These are phyloP conservation scores for Nomada fucata DNA, from an alignment of 2,888 invertebrate species.

Conservation along the genomic window DNA sequence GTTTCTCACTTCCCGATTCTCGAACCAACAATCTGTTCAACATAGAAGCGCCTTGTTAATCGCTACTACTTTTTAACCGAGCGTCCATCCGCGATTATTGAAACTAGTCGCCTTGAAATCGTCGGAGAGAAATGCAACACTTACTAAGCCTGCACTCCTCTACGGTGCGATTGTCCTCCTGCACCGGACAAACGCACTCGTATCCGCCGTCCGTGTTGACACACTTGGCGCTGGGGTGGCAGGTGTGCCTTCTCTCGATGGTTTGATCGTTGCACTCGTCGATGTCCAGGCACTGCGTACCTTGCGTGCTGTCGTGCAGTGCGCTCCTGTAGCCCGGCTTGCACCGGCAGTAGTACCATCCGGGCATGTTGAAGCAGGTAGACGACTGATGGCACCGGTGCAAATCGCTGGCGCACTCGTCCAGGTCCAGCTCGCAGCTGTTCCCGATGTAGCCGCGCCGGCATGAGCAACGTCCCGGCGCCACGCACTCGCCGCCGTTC, in stretches of 20 bases:
- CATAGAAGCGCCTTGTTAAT: neutral
- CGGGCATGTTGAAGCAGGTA: conserved; percentile 94
- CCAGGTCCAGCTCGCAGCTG: conserved; percentile 94
- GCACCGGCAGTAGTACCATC: conserved; percentile 95
- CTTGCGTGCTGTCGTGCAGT: conserved; percentile 85
- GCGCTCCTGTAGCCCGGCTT: conserved; percentile 90
- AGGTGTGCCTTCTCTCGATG: conserved; percentile 87
- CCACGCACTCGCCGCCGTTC: conserved; percentile 92
- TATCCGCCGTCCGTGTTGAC: conserved; percentile 92
- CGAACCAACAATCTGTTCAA: conserved; percentile 89
- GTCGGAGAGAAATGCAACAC: conserved; percentile 63
- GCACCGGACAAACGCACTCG: conserved; percentile 89
- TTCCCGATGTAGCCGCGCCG: conserved; percentile 92
- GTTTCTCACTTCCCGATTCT: conserved; percentile 87
- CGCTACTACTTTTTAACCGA: too few relatives aligned
- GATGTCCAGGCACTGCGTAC: conserved; percentile 90
- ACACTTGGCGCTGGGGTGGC: conserved; percentile 91
- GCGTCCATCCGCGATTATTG: neutral
- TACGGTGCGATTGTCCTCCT: conserved; percentile 50
- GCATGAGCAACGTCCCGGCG: conserved; percentile 92
- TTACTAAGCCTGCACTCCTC: conserved; percentile 88
- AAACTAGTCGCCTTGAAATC: neutral
- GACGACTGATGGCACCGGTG: conserved; percentile 91
- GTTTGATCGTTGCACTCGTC: conserved; percentile 92
- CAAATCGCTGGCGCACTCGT: conserved; percentile 91